A percentile compares a stretch with the other conserved stretches of the same genome.
phyloP scores from a whole-genome alignment of 1,140 invertebrate genomes.

The Caerostris darwini region DNA sequence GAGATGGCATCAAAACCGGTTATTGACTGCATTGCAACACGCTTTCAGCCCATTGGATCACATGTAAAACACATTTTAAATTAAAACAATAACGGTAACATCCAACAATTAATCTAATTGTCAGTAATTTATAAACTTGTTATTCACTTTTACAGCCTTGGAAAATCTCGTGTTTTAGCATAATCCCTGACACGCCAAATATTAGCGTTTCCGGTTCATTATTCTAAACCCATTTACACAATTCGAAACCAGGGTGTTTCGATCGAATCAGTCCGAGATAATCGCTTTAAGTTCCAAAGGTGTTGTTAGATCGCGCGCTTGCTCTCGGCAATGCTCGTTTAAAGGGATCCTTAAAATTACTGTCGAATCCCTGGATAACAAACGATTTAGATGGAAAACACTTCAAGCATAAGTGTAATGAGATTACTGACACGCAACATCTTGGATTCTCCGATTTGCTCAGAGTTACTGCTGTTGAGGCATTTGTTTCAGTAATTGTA shows the following conservation, averaged over 20 bases:
- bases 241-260: background rate
- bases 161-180: too few species aligned
- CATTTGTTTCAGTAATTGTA: background rate
- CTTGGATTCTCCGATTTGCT: background rate
- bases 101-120: too few species aligned
- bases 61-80: too few species aligned
- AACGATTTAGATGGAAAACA: background rate
- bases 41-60: too few species aligned
- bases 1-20: too few species aligned
- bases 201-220: background rate
- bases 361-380: background rate
- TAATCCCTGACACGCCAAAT: background rate
- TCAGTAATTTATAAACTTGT: too few species aligned
- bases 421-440: background rate
- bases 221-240: background rate
- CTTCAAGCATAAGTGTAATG: constrained; percentile 10
- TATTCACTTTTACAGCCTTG: too few species aligned
- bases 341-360: background rate
- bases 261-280: background rate
- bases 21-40: too few species aligned
- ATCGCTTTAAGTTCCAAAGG: constrained; percentile 30
- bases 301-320: background rate
- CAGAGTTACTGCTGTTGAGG: background rate
- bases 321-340: background rate
- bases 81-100: too few species aligned